phyloP scores from a whole-genome alignment of 2,113 vertebrate genomes.

The Rissa tridactyla region DNA sequence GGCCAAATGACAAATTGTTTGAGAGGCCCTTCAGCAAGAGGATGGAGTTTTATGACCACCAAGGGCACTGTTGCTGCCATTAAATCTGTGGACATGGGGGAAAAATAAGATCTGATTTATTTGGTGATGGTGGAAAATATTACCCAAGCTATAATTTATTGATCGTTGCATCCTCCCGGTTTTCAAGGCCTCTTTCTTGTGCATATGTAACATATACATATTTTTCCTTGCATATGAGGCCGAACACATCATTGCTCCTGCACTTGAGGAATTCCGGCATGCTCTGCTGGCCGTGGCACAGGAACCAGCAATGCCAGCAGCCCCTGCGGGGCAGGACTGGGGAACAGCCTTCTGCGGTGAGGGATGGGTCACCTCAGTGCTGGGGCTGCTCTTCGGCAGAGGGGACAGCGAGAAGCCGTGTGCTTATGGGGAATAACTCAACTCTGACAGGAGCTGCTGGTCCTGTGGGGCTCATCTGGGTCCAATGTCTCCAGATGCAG shows the following conservation, averaged over 20 bases:
- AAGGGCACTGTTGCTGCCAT: constrained; percentile 16
- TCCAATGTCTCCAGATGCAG: background rate
- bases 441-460: background rate
- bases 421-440: background rate
- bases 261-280: background rate
- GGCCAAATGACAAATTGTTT: constrained; percentile 40
- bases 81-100: background rate
- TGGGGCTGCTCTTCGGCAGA: background rate
- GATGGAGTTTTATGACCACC: constrained; percentile 34
- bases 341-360: rapidly evolving
- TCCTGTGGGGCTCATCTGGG: background rate
- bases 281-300: background rate
- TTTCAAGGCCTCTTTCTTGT: constrained; percentile 10
- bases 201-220: background rate
- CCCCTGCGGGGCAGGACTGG: background rate
- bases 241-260: background rate
- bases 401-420: rapidly evolving
- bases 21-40: constrained; percentile 15
- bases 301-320: background rate
- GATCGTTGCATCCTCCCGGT: background rate
- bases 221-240: background rate
- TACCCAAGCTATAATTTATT: constrained; percentile 44
- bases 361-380: background rate
- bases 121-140: constrained; percentile 3
- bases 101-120: constrained; percentile 56